A percentile compares a stretch with the other conserved stretches of the same genome.
Evolutionary conservation across 2,797 vertebrate genomes (phyloP).

Genomic region (Trachurus trachurus): DNA sequence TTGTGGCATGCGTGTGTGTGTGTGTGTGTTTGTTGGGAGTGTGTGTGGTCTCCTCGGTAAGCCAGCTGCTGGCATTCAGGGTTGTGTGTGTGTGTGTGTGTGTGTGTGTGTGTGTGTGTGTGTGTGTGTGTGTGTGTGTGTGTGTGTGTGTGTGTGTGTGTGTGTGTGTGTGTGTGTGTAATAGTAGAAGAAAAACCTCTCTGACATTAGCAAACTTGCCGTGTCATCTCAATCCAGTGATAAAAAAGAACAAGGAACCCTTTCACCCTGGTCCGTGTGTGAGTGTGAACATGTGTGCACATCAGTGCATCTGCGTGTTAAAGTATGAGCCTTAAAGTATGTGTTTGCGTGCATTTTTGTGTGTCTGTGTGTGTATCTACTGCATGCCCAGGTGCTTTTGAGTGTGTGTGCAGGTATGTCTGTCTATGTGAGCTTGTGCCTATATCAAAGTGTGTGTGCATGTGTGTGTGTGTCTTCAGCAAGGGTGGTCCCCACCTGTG

Average conservation of each 20-base stretch:
- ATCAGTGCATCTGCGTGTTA: conserved; percentile 5
- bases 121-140: conserved; percentile 36
- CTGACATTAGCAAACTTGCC: conserved; percentile 75
- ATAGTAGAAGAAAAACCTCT: conserved; percentile 63
- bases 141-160: conserved; percentile 69
- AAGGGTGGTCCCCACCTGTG: conserved; percentile 76
- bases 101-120: conserved; percentile 57
- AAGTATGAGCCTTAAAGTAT: conserved; percentile 8
- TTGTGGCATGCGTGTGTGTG: conserved; percentile 43
- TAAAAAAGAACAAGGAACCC: conserved; percentile 69
- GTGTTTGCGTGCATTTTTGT: conserved; percentile 30
- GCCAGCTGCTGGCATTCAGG: conserved; percentile 75
- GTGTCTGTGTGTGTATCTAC: background rate
- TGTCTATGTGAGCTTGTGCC: conserved; percentile 8
- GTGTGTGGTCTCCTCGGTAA: conserved; percentile 73
- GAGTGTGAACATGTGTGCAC: conserved; percentile 6
- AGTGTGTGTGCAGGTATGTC: conserved; percentile 17
- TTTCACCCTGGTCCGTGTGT: conserved; percentile 48
- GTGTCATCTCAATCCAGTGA: conserved; percentile 75
- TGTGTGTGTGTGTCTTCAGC: conserved; percentile 12
- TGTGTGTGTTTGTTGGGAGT: conserved; percentile 31
- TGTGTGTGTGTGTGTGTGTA: conserved; percentile 48
- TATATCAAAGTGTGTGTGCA: conserved; percentile 11
- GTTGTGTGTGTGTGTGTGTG: conserved; percentile 26
- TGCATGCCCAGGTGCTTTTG: conserved; percentile 32